Evolutionary conservation across 2,797 vertebrate species (phyloP), one percentile per base, ranked within the genome.

Genomic region (Chlorospingus semifuscus): DNA sequence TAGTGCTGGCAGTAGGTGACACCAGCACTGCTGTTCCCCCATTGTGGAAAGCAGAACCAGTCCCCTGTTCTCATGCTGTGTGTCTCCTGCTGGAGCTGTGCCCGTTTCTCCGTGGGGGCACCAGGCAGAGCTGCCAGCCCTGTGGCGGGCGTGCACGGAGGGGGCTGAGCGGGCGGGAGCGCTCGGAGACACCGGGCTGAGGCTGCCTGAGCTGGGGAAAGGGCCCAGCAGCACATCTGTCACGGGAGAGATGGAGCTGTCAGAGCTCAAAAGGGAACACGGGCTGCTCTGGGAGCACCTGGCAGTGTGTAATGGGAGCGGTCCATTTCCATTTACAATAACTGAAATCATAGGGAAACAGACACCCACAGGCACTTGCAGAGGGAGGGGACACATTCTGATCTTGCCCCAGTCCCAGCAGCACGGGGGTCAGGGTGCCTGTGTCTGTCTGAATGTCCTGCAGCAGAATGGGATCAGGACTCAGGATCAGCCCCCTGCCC

Each of bases 231-330:
- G 79, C 12, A 24, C 91, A 94, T 93, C 91, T 93, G 92, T 95
- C 4, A 8, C 66, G 15, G 50, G 81, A 56, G 78, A 76, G 70
- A 49, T 81, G 74, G 79, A 92, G 53, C 64, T 83, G 71, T 61
- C 34, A 9, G 46, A 92, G 84, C 87, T 90, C 85, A 81, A 94
- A 92, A 81, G 32, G 71, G 94, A 96, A 24, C 72, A 60, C 1
- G 23, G 81, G 60, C 86, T 87, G 57, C 89, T 94, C 86, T 94
- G 86, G 89, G 87, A 94, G 92, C 83, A 83, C 92, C 93, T 95
- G 94, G 90, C 44, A 79, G 57, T 27, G 1, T 74, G 93, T 70
- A 74, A 56, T 61, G 74, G 83, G 61, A 90, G 59, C 1, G 0
- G 29, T 69, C 0, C 0, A 36, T 69, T 84, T 56, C 0, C 0